These are phyloP conservation scores for Xylophagus ater DNA, from an alignment of 2,888 invertebrate species.

Conservation along the genomic window DNA sequence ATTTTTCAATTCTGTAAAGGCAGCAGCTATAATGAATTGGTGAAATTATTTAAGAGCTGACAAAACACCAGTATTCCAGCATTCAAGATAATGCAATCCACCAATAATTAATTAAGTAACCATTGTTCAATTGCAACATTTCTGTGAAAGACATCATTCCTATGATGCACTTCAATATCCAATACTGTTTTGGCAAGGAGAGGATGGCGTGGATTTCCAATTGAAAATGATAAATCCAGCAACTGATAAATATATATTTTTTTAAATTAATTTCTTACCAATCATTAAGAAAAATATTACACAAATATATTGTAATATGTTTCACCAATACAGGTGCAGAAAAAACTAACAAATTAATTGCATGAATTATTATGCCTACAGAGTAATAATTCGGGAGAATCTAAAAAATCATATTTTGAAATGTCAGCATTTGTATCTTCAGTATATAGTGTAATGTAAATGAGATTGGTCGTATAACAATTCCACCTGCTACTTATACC, in stretches of 20 bases:
- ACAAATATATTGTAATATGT: neutral
- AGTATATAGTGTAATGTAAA: neutral
- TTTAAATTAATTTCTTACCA: neutral
- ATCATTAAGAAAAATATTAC: too few relatives aligned
- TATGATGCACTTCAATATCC: constrained; percentile 33
- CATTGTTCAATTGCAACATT: constrained; percentile 18
- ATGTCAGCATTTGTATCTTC: neutral
- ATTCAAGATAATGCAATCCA: constrained; percentile 24
- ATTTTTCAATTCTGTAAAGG: too few relatives aligned
- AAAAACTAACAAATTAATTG: neutral
- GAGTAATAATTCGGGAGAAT: constrained; percentile 3
- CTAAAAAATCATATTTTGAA: constrained; percentile 7
- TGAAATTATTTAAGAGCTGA: too few relatives aligned
- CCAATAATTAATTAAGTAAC: constrained; percentile 23
- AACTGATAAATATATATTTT: constrained; percentile 1
- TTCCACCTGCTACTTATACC: constrained; percentile 1
- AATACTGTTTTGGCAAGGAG: constrained; percentile 23
- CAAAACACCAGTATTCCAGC: constrained; percentile 23
- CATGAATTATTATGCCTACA: constrained; percentile 6
- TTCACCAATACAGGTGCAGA: constrained; percentile 1
- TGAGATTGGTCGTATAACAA: constrained; percentile 6
- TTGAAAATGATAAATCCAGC: constrained; percentile 1
- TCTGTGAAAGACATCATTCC: constrained; percentile 24
- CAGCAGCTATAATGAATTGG: too few relatives aligned
- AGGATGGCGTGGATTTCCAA: constrained; percentile 22